Evolutionary conservation across 1,140 invertebrate genomes (phyloP).

Genomic region (Euura lappo): DNA sequence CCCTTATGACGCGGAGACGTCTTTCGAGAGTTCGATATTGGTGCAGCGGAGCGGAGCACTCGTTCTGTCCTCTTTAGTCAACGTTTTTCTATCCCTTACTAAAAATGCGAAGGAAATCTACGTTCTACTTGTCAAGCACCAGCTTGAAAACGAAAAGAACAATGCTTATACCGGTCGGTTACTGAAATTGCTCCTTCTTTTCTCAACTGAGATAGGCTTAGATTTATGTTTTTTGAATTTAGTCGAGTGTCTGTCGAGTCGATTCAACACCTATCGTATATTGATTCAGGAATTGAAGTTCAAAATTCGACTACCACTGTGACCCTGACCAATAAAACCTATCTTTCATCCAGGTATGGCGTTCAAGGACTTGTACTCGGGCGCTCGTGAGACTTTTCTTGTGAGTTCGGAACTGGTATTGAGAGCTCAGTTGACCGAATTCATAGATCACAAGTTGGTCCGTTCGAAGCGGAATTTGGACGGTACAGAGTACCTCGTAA

Average conservation of each 20-base stretch:
- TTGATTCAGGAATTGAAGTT: no score
- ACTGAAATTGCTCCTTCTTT: not conserved
- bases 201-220: no score
- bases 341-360: conserved; percentile 72
- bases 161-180: conserved; percentile 75
- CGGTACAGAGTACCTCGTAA: conserved; percentile 80
- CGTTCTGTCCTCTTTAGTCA: conserved; percentile 83
- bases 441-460: conserved; percentile 90
- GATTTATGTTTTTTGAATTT: no score
- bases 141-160: conserved; percentile 75
- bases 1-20: conserved; percentile 85
- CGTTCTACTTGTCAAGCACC: conserved; percentile 79
- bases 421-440: conserved; percentile 89
- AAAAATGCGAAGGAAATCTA: conserved; percentile 89
- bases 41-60: conserved; percentile 80
- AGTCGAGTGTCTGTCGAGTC: no score
- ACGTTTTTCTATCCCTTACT: conserved; percentile 88
- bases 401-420: conserved; percentile 89
- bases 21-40: conserved; percentile 85
- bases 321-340: not conserved
- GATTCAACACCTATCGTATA: no score
- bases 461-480: conserved; percentile 79
- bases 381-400: conserved; percentile 84
- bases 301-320: no score
- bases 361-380: conserved; percentile 85